Base-by-base conservation (phyloP, 2,888 invertebrate species). In the Eupithecia abbreviata region DNA sequence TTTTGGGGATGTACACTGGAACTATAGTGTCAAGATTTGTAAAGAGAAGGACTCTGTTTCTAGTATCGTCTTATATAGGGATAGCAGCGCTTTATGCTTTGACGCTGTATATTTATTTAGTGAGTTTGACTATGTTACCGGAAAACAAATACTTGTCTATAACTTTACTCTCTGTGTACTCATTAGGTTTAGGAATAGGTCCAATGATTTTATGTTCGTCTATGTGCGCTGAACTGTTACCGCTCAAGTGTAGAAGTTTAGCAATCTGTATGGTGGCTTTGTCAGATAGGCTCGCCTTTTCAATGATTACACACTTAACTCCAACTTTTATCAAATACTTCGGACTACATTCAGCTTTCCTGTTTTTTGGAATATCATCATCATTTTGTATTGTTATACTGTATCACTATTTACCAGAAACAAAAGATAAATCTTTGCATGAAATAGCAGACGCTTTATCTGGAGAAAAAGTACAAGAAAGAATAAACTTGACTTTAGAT, bases 401-500 rank as follows among this genome's bases (percentile, higher is more conserved):
- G 41, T 86, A 85, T 43, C 83, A 77, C 68, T 85, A 84, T 78
- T 73, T 88, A 15, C 89, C 88, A 0, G 88, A 88, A 81, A 89
- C 87, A 3, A 89, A 89, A 80, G 85, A 87, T 71, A 88, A 86
- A 74, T 87, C 88, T 4, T 73, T 88, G 12, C 80, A 86, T 72
- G 84, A 89, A 83, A 86, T 88, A 51, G 76, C 81, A 41, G 83
- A 84, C 62, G 73, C 71, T 62, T 80, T 85, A 10, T 77, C 72
- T 3, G 58, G 71, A 12, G 71, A 42, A 10, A 43, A 41, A 41
- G 15, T 42, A 58, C 55, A 58, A 58, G 9, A 58, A 58, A 18
- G 3, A 58, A 58, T 18, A 7, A 66, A 2, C 30, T 66, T 42
- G 13, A 66, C 30, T 30, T 62, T 62, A 62, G 62, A 62, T 62